Evolutionary conservation across 2,888 invertebrate genomes (phyloP).

Genomic region (Tortricodes alternella): DNA sequence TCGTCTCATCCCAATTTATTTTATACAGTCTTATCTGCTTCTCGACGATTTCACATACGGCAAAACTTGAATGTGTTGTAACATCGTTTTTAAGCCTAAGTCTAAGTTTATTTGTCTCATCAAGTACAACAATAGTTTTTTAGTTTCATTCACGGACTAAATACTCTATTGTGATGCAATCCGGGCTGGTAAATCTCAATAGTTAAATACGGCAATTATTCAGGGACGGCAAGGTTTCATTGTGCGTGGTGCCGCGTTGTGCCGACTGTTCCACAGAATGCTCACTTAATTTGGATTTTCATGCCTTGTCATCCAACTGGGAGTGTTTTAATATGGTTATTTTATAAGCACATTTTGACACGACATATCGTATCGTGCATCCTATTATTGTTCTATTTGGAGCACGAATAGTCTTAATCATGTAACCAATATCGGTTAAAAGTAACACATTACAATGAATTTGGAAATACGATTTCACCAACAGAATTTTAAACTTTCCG

Average conservation of each 20-base stretch:
- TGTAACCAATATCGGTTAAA: constrained; percentile 19
- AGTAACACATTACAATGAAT: constrained; percentile 10
- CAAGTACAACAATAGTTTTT: constrained; percentile 56
- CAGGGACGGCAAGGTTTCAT: constrained; percentile 68
- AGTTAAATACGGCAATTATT: constrained; percentile 77
- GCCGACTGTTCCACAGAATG: constrained; percentile 52
- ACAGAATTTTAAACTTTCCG: constrained; percentile 66
- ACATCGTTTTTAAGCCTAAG: constrained; percentile 31
- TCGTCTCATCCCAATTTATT: constrained; percentile 4
- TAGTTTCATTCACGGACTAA: constrained; percentile 62
- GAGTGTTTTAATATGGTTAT: constrained; percentile 64
- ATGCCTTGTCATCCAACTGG: constrained; percentile 72
- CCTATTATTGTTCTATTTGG: constrained; percentile 27
- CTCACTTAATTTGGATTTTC: constrained; percentile 73
- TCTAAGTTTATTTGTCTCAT: constrained; percentile 33
- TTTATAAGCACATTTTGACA: constrained; percentile 55
- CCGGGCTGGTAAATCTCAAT: constrained; percentile 58
- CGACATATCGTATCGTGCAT: constrained; percentile 38
- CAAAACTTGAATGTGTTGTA: neutral
- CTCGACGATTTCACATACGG: neutral
- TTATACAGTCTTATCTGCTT: constrained; percentile 8
- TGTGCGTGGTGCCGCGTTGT: constrained; percentile 55
- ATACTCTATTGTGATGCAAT: constrained; percentile 62
- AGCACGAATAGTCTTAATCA: constrained; percentile 27
- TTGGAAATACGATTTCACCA: constrained; percentile 51